phyloP scores from a whole-genome alignment of 2,797 vertebrate species.

The Tragopan temminckii region DNA sequence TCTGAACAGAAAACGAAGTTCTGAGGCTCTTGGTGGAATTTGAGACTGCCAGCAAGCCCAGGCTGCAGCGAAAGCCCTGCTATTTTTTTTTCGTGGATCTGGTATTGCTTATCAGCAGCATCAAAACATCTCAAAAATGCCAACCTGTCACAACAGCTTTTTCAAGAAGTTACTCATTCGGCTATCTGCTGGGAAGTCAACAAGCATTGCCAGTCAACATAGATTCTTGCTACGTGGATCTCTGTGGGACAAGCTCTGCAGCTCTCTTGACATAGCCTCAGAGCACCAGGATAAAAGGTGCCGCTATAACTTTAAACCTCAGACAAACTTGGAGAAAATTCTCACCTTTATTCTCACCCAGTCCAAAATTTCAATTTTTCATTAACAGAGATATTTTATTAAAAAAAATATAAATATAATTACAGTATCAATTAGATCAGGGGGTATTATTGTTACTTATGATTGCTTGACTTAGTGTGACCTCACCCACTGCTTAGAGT shows the following conservation, averaged over 20 bases:
- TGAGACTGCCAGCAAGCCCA: neutral
- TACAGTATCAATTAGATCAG: neutral
- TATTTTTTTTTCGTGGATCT: neutral
- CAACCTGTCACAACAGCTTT: constrained; percentile 10
- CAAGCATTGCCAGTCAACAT: neutral
- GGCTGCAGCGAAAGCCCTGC: accelerated
- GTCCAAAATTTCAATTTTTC: neutral
- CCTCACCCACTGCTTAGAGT: neutral
- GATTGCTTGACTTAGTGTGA: neutral
- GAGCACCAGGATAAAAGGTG: neutral
- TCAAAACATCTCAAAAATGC: neutral
- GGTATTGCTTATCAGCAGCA: constrained; percentile 40
- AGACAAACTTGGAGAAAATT: neutral
- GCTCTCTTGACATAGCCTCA: accelerated
- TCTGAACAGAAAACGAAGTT: constrained; percentile 19
- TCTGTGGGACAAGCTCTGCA: neutral
- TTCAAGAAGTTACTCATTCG: neutral
- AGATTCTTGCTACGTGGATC: neutral
- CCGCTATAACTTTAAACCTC: neutral
- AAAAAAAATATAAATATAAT: neutral
- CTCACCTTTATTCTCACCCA: neutral
- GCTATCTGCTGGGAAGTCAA: neutral
- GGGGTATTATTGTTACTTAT: neutral
- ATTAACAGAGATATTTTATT: neutral
- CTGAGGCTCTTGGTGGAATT: neutral